phyloP scores from a whole-genome alignment of 1,140 invertebrate genomes.

The Glossosoma conforme region DNA sequence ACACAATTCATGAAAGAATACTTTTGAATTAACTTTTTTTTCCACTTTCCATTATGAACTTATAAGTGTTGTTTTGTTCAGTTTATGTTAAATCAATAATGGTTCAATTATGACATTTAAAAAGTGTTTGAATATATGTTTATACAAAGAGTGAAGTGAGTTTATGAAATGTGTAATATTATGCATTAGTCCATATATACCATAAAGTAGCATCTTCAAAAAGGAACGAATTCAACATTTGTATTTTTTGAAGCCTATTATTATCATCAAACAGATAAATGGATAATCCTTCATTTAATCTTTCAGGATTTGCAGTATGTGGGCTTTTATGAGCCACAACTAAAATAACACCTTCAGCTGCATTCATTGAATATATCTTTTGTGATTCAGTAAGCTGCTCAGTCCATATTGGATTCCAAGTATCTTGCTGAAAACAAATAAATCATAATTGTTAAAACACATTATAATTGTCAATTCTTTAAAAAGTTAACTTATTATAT shows the following conservation, averaged over 20 bases:
- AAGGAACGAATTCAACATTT: slow-evolving; percentile 32
- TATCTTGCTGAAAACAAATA: slow-evolving; percentile 17
- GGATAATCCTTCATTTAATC: slow-evolving; percentile 20
- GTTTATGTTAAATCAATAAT: too few relatives aligned
- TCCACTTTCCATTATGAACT: too few relatives aligned
- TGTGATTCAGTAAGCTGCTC: slow-evolving; percentile 17
- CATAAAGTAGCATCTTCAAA: slow-evolving; percentile 34
- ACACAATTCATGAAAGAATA: too few relatives aligned
- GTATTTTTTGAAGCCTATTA: slow-evolving; percentile 33
- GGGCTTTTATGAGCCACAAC: slow-evolving; percentile 29
- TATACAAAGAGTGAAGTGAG: too few relatives aligned
- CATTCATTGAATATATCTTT: slow-evolving; percentile 10
- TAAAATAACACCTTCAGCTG: slow-evolving; percentile 29
- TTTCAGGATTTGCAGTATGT: slow-evolving; percentile 2
- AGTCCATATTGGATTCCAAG: slow-evolving; percentile 10
- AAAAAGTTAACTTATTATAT: not conserved
- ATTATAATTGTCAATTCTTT: not conserved
- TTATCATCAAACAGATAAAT: slow-evolving; percentile 33
- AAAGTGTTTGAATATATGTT: too few relatives aligned
- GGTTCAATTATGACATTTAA: too few relatives aligned
- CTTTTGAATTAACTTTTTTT: too few relatives aligned
- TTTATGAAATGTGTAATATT: too few relatives aligned
- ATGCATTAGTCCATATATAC: slow-evolving; percentile 24
- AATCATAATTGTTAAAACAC: not conserved
- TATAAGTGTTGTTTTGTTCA: too few relatives aligned